Evolutionary conservation across 1,140 invertebrate species (phyloP).

Genomic region (Zaprionus gabonicus): DNA sequence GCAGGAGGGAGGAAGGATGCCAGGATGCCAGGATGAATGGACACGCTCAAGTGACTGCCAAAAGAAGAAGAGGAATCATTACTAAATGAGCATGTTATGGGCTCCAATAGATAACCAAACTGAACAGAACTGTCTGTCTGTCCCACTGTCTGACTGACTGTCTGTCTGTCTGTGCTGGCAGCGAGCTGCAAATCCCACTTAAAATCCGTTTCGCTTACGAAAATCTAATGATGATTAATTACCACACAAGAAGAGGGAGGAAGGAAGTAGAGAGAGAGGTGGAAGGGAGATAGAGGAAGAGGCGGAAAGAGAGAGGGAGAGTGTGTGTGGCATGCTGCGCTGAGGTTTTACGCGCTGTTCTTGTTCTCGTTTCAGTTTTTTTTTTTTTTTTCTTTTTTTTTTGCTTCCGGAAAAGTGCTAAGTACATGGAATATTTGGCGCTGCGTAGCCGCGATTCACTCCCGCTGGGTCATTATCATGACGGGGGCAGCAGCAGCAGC

Average conservation of each 20-base stretch:
- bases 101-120: constrained; percentile 39
- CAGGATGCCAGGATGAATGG: constrained; percentile 29
- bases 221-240: constrained; percentile 84
- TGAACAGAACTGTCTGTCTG: constrained; percentile 8
- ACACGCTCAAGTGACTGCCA: constrained; percentile 45
- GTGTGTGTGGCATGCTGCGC: constrained; percentile 31
- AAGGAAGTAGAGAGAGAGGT: no score
- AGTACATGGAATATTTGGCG: constrained; percentile 52
- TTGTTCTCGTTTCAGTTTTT: constrained; percentile 9
- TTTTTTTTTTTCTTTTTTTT: constrained; percentile 8
- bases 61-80: constrained; percentile 61
- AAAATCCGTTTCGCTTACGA: constrained; percentile 82
- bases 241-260: constrained; percentile 34
- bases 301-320: neutral
- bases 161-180: constrained; percentile 18
- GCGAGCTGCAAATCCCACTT: constrained; percentile 80
- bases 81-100: constrained; percentile 78
- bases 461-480: constrained; percentile 51
- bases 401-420: constrained; percentile 62
- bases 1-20: constrained; percentile 28
- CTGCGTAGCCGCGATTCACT: constrained; percentile 35
- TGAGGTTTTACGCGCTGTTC: constrained; percentile 53
- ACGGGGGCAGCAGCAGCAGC: constrained; percentile 5
- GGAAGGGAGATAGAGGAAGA: no score
- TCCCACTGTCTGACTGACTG: constrained; percentile 11